Evolutionary conservation across 2,113 vertebrate species (phyloP), one percentile per base, ranked within the genome.

Genomic region (Thamnaconus septentrionalis): DNA sequence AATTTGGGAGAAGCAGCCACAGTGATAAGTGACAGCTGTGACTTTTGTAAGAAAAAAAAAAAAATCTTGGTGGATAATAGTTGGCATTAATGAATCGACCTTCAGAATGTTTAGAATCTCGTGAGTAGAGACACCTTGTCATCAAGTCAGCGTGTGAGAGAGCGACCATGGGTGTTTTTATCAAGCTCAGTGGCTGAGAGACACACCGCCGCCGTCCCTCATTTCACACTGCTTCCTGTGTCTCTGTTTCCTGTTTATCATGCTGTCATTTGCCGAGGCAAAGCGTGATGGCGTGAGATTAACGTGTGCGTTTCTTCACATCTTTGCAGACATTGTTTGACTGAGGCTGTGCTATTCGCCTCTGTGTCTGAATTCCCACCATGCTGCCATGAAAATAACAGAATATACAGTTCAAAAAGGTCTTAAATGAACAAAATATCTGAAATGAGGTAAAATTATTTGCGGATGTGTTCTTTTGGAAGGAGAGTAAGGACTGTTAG

Each of bases 181-280:
- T 71, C 58, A 57, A 64, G 68, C 80, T 83, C 78, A 73, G 75
- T 78, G 80, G 85, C 81, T 80, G 75, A 81, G 71, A 81, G 75
- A 71, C 76, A 83, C 80, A 82, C 79, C 63, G 67, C 81, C 76
- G 71, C 81, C 73, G 82, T 91, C 89, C 89, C 85, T 85, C 84
- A 82, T 88, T 90, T 91, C 89, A 78, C 88, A 85, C 80, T 48
- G 84, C 66, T 92, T 93, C 91, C 91, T 92, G 90, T 90, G 79
- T 89, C 89, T 89, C 85, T 91, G 90, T 90, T 93, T 93, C 92
- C 91, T 93, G 92, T 93, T 92, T 92, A 91, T 91, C 87, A 86
- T 73, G 80, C 83, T 87, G 87, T 90, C 85, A 87, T 87, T 91
- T 84, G 80, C 76, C 88, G 88, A 79, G 88, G 74, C 85, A 83